Base-by-base conservation (phyloP, 1,140 invertebrate genomes). In the Spodoptera litura region DNA sequence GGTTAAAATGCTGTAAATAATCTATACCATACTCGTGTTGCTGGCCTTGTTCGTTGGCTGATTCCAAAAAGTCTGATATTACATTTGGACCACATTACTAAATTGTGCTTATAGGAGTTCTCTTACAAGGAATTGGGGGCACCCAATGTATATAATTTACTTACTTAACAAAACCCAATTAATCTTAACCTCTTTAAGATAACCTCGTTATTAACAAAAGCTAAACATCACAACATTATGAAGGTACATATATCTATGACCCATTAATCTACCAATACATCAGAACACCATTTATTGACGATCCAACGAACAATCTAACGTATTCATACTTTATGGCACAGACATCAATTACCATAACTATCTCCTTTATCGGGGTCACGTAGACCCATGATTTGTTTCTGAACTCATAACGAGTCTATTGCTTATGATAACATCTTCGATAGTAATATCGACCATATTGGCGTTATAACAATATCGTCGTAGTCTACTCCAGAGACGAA, bases 351-450 rank as follows among this genome's bases (percentile, higher is more conserved):
- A 81, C 79, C 83, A 81, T 85, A 85, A 87, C 86, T 85, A 84
- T 85, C 76, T 64, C 68, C 27, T 72, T 85, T 85, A 87, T 86
- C 83, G 78, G 61, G 27, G 78, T 58, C 83, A 87, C 83, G 85
- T 83, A 79, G 70, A 44, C 62, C 49, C 56, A 74, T 84, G 79
- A 87, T 87, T 85, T 85, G 86, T 87, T 84, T 83, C 80, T 66
- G 76, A 77, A 71, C 78, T 82, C 83, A 84, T 87, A 87, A 85
- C 83, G 64, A 83, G 64, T 79, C 78, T 74, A 55, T 68, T 70
- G 49, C 20, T 64, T 71, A 9, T 78, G 86, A 88, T 88, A 82
- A 76, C 82, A 88, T 86, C 86, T 84, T 78, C 68, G 83, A 66
- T 64, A 78, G 58, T 71, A 86, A 87, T 86, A 87, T 85, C 86